These are phyloP conservation scores for zebrafish (Danio rerio) DNA, from an alignment of 2,113 vertebrate genomes.

Conservation along the genomic window DNA sequence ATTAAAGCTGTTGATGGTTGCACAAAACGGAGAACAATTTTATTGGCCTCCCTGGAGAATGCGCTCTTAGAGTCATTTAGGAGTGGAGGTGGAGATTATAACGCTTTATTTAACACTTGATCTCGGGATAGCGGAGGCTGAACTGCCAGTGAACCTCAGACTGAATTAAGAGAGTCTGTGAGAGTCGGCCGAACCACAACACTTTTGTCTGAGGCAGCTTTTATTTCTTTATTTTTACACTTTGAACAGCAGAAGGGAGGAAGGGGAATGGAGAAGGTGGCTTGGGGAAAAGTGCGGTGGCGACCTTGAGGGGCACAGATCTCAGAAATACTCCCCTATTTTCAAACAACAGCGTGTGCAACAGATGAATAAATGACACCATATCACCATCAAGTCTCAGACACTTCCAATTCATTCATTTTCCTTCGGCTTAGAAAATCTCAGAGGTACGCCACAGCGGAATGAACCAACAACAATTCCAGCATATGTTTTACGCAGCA, in stretches of 20 bases:
- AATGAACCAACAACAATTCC: too few species aligned
- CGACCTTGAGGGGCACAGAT: too few species aligned
- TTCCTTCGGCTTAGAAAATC: too few species aligned
- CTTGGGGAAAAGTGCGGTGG: too few species aligned
- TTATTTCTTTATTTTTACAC: neutral
- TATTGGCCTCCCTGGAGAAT: conserved; percentile 61
- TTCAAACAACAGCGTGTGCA: too few species aligned
- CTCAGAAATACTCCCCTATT: too few species aligned
- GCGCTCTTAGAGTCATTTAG: conserved; percentile 58
- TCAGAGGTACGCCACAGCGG: too few species aligned
- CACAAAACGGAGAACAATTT: conserved; percentile 67
- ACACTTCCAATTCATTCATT: too few species aligned
- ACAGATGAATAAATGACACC: too few species aligned
- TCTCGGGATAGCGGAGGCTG: conserved; percentile 68
- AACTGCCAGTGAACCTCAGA: conserved; percentile 73
- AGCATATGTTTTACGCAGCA: too few species aligned
- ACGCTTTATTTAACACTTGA: conserved; percentile 74
- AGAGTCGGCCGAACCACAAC: conserved; percentile 49
- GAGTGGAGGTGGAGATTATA: conserved; percentile 66
- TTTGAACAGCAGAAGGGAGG: neutral
- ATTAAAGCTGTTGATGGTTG: conserved; percentile 73
- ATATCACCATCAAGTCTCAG: too few species aligned
- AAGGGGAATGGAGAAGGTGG: neutral
- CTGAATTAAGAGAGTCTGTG: conserved; percentile 64
- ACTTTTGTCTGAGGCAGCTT: neutral